phyloP scores from a whole-genome alignment of 2,888 invertebrate species.

The Pycnomerus fuliginosus region DNA sequence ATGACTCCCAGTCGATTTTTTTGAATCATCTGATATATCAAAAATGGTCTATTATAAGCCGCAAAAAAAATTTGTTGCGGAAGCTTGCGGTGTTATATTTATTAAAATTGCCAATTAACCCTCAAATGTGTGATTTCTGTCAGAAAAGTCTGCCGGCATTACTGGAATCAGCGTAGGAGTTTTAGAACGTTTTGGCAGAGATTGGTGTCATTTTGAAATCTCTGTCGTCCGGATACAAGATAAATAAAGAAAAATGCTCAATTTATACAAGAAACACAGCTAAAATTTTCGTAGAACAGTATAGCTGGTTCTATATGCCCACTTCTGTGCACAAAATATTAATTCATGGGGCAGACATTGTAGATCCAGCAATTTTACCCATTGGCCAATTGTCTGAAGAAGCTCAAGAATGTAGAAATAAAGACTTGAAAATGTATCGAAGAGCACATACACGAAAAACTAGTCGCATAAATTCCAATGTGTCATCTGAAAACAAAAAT shows the following conservation, averaged over 20 bases:
- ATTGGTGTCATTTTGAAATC: slow-evolving; percentile 19
- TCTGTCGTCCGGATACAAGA: slow-evolving; percentile 17
- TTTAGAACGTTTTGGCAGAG: slow-evolving; percentile 10
- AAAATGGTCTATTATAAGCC: too few relatives aligned
- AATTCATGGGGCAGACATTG: slow-evolving; percentile 36
- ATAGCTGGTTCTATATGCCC: slow-evolving; percentile 41
- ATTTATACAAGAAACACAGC: slow-evolving; percentile 31
- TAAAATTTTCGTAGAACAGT: slow-evolving; percentile 36
- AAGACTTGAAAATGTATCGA: slow-evolving; percentile 24
- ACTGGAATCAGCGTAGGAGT: slow-evolving; percentile 8
- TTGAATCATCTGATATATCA: too few relatives aligned
- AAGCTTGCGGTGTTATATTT: too few relatives aligned
- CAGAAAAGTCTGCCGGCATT: not conserved
- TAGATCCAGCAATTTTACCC: slow-evolving; percentile 32
- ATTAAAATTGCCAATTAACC: too few relatives aligned
- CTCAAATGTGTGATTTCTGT: too few relatives aligned
- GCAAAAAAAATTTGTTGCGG: too few relatives aligned
- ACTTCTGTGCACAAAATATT: slow-evolving; percentile 40
- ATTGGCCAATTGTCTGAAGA: slow-evolving; percentile 30
- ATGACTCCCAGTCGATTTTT: too few relatives aligned
- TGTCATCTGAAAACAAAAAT: too few relatives aligned
- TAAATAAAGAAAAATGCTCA: slow-evolving; percentile 22
- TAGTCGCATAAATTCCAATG: not conserved
- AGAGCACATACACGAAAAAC: not conserved
- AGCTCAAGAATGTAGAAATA: slow-evolving; percentile 35